Conservation (phyloP, 2,888 invertebrate species). For the Camptogramma bilineatum region DNA sequence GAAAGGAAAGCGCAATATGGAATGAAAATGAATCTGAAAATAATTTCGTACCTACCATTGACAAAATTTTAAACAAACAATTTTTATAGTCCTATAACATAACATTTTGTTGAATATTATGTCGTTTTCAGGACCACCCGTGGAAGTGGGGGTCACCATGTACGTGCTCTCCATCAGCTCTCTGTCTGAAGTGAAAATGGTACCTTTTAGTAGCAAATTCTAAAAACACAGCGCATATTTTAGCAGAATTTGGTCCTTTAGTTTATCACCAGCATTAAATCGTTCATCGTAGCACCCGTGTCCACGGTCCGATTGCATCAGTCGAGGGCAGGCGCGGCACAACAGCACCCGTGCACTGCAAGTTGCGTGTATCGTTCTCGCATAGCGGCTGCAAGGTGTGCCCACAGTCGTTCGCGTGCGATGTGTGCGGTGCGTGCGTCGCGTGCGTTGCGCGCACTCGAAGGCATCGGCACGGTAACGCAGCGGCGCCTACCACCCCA, state of each 20-base stretch:
- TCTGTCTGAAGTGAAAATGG: slow-evolving; percentile 94
- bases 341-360: slow-evolving; percentile 46
- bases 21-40: not conserved
- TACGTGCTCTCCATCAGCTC: slow-evolving; percentile 94
- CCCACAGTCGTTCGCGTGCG: slow-evolving; percentile 29
- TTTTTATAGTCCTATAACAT: not conserved
- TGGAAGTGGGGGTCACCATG: slow-evolving; percentile 94
- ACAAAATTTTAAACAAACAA: not conserved
- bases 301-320: slow-evolving; percentile 78
- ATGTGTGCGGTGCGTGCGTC: too few species aligned
- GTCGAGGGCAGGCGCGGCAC: slow-evolving; percentile 58
- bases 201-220: slow-evolving; percentile 75
- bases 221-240: slow-evolving; percentile 79
- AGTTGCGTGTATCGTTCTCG: slow-evolving; percentile 27
- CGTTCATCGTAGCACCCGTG: slow-evolving; percentile 84
- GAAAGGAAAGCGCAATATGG: slow-evolving; percentile 11
- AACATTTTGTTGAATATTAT: slow-evolving; percentile 63
- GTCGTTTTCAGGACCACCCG: slow-evolving; percentile 90
- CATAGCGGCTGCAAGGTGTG: slow-evolving; percentile 19
- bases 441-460: slow-evolving; percentile 27
- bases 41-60: not conserved
- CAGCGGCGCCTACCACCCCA: slow-evolving; percentile 23
- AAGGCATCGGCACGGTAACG: too few species aligned
- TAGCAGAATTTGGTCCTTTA: slow-evolving; percentile 77
- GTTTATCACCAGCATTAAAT: slow-evolving; percentile 81